Base-by-base conservation (phyloP, 2,113 vertebrate genomes). In the Nycticebus coucang region DNA sequence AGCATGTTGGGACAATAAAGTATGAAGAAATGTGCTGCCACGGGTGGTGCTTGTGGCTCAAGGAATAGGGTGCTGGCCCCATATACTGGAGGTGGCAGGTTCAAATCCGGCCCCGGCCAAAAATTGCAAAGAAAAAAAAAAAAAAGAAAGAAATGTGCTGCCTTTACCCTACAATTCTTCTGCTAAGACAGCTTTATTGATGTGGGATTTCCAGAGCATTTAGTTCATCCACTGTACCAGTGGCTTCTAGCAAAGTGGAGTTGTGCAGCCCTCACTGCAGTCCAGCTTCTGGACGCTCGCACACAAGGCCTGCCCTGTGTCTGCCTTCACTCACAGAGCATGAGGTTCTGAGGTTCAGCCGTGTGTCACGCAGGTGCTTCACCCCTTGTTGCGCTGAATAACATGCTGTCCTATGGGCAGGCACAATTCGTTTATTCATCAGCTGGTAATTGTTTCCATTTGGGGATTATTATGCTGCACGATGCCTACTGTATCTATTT, bases 271-370 rank as follows among this genome's bases (percentile, higher is more conserved):
- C 1, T 12, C 37, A 0, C 30, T 26, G 22, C 18, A 8, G 7
- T 68, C 8, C 4, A 24, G 30, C 30, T 45, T 66, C 4, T 45
- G 28, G 33, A 35, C 26, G 0, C 53, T 37, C 69, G 7, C 18
- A 7, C 21, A 1, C 5, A 12, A 12, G 30, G 2, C 3, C 5
- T 2, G 26, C 18, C 4, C 68, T 37, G 22, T 6, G 0, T 74
- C 59, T 53, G 11, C 0, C 41, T 28, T 41, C 30, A 24, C 17
- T 33, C 26, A 11, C 26, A 18, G 19, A 53, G 59, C 41, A 0
- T 4, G 24, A 10, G 10, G 62, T 24, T 66, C 55, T 19, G 7
- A 55, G 19, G 14, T 17, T 19, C 4, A 0, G 26, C 59, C 26
- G 35, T 37, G 15, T 0, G 13, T 30, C 53, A 1, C 9, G 14